Conservation (phyloP, 2,888 invertebrate genomes). For the Zhengitettix transpicula region DNA sequence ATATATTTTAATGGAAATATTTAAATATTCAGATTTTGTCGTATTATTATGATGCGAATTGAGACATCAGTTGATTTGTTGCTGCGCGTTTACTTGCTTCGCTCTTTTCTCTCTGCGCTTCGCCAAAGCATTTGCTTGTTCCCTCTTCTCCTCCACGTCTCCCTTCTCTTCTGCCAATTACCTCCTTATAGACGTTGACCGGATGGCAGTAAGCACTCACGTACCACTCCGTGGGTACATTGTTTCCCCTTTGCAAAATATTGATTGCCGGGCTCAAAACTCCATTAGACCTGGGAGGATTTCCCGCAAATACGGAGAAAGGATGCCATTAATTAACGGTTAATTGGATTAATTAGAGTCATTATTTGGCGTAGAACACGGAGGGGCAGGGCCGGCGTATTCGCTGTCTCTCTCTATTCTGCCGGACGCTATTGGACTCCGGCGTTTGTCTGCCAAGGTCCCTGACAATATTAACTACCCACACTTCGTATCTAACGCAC, state of each 20-base stretch:
- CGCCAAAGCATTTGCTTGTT: too few relatives aligned
- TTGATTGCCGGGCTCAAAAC: conserved; percentile 24
- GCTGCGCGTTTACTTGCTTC: too few relatives aligned
- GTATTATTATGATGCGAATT: too few relatives aligned
- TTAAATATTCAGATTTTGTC: too few relatives aligned
- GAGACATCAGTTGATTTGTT: too few relatives aligned
- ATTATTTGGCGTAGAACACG: conserved; percentile 25
- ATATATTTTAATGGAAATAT: too few relatives aligned
- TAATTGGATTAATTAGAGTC: conserved; percentile 36
- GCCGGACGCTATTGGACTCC: neutral
- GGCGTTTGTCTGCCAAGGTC: neutral
- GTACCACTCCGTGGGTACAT: neutral
- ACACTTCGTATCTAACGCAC: too few relatives aligned
- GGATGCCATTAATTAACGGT: conserved; percentile 34
- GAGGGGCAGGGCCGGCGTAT: neutral
- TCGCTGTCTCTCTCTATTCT: neutral
- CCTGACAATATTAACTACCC: too few relatives aligned
- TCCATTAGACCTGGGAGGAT: conserved; percentile 25
- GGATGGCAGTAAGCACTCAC: neutral
- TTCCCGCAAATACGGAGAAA: conserved; percentile 30
- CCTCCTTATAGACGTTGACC: neutral
- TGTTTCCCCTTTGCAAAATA: neutral
- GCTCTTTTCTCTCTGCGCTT: too few relatives aligned
- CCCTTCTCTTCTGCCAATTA: neutral
- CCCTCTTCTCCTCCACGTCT: too few relatives aligned